Percentiles rank a stretch among this genome's conserved stretches.
These are phyloP conservation scores for Drosophila yooni DNA, from an alignment of 2,888 invertebrate species.

Conservation along the genomic window DNA sequence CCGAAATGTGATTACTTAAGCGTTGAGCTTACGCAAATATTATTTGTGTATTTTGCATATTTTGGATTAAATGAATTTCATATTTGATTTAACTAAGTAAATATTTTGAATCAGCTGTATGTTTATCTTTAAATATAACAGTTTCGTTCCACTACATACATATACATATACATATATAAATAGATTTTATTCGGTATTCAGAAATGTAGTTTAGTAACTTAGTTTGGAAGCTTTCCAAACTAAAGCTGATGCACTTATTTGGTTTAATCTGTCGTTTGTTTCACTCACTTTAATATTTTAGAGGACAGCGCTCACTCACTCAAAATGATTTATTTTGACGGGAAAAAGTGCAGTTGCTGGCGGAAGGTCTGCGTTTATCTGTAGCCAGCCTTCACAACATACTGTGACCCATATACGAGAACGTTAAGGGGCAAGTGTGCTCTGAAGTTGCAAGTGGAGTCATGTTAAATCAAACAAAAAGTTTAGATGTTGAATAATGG, in stretches of 20 bases:
- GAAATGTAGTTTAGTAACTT: background rate
- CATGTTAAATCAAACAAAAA: slow-evolving; percentile 73
- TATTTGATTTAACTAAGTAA: background rate
- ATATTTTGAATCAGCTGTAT: background rate
- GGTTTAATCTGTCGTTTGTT: slow-evolving; percentile 14
- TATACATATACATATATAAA: background rate
- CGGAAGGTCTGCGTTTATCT: slow-evolving; percentile 45
- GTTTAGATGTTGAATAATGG: slow-evolving; percentile 66
- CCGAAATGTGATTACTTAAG: slow-evolving; percentile 8
- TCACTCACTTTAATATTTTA: slow-evolving; percentile 58
- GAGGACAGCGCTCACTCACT: slow-evolving; percentile 63
- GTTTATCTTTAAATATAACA: background rate
- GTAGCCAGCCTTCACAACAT: slow-evolving; percentile 36
- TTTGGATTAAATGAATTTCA: background rate
- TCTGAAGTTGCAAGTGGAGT: slow-evolving; percentile 26
- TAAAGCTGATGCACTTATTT: background rate
- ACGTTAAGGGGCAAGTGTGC: slow-evolving; percentile 10
- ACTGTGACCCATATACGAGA: slow-evolving; percentile 51
- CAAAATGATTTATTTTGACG: slow-evolving; percentile 73
- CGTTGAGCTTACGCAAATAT: background rate
- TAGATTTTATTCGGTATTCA: background rate
- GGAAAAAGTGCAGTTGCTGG: slow-evolving; percentile 38
- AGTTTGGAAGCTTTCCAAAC: background rate
- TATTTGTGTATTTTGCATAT: background rate
- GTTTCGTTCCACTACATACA: background rate